Evolutionary conservation across 2,888 invertebrate genomes (phyloP), one percentile per base, ranked within the genome.

Genomic region (Dicranocentrus wangi): DNA sequence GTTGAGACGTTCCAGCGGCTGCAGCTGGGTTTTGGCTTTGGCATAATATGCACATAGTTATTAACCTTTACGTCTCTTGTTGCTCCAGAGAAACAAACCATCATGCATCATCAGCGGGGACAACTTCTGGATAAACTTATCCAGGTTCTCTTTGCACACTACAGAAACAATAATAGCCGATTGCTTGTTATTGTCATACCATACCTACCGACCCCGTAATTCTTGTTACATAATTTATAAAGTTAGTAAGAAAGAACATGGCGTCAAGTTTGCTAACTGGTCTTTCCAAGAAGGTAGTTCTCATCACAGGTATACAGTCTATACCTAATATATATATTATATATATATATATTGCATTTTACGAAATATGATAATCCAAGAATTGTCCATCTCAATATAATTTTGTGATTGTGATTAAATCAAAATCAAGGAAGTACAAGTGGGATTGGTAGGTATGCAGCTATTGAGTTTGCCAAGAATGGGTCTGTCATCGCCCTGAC

Each of bases 361-460:
- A n/a, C n/a, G n/a, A n/a, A n/a, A n/a, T n/a, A n/a, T n/a, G n/a
- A n/a, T n/a, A n/a, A n/a, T 63, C 39, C 39, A 2, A 13, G 43
- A 65, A 23, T 23, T 43, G 65, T 43, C 7, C 51, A 51, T 19
- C 17, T 51, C 32, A 32, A 32, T 32, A 10, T 7, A 32, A 32
- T 32, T 32, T 32, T 7, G 10, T 32, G 32, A 32, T 32, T 32
- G 32, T 10, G 10, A 32, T 32, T 32, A n/a, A n/a, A n/a, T 32
- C 10, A 10, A 32, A 32, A 32, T 32, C 32, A 32, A 89, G 95
- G 95, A 66, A 94, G 95, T 0, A 95, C 94, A 88, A 94, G 94
- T 19, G 95, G 95, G 5, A 95, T 96, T 83, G 96, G 96, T 2
- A 93, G 93, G 53, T 94, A 93, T 7, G 94, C 95, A 8, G 95